Percentiles rank a stretch among this genome's conserved stretches.
Conservation (phyloP, 2,797 vertebrate species). For the Artibeus lituratus region DNA sequence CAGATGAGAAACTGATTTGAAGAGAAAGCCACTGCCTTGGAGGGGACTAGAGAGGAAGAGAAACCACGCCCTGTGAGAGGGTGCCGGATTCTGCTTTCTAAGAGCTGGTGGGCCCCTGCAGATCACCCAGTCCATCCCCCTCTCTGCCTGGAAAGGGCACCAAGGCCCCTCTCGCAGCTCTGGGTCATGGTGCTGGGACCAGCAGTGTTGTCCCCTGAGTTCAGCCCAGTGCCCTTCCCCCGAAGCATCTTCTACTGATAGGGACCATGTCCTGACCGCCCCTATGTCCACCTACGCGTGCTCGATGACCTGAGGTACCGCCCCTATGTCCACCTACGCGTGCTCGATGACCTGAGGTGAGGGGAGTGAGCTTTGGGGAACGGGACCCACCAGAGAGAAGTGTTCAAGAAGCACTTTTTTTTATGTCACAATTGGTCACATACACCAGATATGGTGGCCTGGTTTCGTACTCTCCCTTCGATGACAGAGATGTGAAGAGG, state of each 20-base stretch:
- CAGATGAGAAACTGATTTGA: neutral
- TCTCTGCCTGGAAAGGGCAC: neutral
- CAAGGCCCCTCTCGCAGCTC: neutral
- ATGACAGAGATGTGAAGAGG: neutral
- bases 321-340: neutral
- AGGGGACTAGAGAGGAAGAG: neutral
- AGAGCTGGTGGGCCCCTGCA: no score
- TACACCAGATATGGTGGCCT: neutral
- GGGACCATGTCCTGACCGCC: neutral
- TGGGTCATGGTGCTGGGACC: neutral
- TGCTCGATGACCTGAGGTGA: neutral
- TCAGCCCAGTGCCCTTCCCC: neutral
- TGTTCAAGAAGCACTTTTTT: neutral
- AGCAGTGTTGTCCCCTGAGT: neutral
- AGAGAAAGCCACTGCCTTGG: neutral
- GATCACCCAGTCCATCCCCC: neutral
- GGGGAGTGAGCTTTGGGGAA: neutral
- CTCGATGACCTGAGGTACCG: neutral
- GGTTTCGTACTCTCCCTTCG: neutral
- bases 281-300: neutral
- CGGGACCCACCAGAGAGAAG: neutral
- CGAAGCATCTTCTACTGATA: neutral
- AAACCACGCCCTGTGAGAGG: neutral
- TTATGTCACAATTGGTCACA: neutral
- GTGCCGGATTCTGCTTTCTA: neutral